phyloP scores from a whole-genome alignment of 2,113 vertebrate genomes.

The Tauraco erythrolophus region DNA sequence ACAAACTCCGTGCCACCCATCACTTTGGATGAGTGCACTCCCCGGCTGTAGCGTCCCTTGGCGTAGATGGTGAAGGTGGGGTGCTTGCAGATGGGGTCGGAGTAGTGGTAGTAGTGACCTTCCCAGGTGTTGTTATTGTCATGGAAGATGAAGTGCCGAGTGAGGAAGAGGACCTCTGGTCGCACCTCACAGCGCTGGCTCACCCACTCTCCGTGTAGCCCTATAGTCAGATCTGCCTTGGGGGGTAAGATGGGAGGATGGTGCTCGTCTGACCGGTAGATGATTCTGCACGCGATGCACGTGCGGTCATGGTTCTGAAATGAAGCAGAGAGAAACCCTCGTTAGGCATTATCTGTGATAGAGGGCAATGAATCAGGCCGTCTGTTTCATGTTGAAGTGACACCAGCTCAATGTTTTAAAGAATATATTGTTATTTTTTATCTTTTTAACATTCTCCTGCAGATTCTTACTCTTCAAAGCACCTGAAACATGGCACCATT shows the following conservation, averaged over 20 bases:
- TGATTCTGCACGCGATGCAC: conserved; percentile 89
- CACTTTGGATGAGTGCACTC: conserved; percentile 86
- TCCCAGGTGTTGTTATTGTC: conserved; percentile 97
- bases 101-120: conserved; percentile 96
- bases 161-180: conserved; percentile 95
- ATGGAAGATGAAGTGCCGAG: conserved; percentile 94
- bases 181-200: conserved; percentile 96
- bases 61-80: conserved; percentile 96
- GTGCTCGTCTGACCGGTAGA: conserved; percentile 88
- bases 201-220: conserved; percentile 94
- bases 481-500: not conserved
- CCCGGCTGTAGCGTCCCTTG: conserved; percentile 91
- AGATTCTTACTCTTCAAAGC: not conserved
- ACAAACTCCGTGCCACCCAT: conserved; percentile 94
- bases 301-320: conserved; percentile 87
- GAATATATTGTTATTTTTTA: not conserved
- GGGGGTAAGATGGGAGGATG: conserved; percentile 91
- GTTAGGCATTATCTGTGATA: not conserved
- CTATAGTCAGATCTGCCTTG: conserved; percentile 86
- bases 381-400: not conserved
- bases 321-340: not conserved
- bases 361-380: not conserved
- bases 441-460: not conserved
- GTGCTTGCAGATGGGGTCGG: conserved; percentile 94
- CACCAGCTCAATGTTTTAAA: not conserved